phyloP scores from a whole-genome alignment of 37 sponge, comb jelly and placozoan species.

The Mnemiopsis leidyi region DNA sequence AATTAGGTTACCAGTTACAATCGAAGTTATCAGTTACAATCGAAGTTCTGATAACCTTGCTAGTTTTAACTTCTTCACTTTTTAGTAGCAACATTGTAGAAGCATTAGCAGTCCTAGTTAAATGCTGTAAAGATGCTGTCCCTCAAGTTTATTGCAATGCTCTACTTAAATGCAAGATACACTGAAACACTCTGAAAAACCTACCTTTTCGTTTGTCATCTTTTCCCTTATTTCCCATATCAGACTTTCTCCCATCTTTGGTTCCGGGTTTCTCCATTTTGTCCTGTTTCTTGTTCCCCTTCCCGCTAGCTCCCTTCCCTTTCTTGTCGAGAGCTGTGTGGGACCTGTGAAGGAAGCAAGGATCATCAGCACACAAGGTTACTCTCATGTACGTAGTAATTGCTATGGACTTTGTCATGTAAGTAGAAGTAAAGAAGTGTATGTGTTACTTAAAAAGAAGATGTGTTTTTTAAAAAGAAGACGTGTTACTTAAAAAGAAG shows the following conservation, averaged over 20 bases:
- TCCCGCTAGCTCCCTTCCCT: constrained; percentile 60
- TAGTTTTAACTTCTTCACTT: not conserved
- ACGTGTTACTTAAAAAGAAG: no score
- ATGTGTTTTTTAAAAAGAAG: not conserved
- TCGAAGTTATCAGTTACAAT: no score
- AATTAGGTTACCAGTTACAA: no score
- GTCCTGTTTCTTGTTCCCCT: constrained; percentile 58
- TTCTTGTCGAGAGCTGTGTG: constrained; percentile 63
- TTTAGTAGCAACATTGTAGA: not conserved
- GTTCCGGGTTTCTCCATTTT: constrained; percentile 43
- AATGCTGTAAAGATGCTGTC: no score
- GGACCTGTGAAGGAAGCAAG: not conserved
- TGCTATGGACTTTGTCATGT: no score
- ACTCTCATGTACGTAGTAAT: no score
- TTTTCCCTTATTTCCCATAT: constrained; percentile 63
- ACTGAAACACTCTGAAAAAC: no score
- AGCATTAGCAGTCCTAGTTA: not conserved
- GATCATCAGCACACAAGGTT: no score
- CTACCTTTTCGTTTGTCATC: constrained; percentile 64
- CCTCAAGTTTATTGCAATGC: no score
- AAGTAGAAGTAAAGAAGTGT: no score
- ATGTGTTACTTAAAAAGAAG: not conserved
- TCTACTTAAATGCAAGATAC: no score
- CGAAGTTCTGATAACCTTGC: no score
- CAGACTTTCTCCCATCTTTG: constrained; percentile 55